Conservation (phyloP, 1,140 invertebrate genomes). For the Magallana ariakensis region DNA sequence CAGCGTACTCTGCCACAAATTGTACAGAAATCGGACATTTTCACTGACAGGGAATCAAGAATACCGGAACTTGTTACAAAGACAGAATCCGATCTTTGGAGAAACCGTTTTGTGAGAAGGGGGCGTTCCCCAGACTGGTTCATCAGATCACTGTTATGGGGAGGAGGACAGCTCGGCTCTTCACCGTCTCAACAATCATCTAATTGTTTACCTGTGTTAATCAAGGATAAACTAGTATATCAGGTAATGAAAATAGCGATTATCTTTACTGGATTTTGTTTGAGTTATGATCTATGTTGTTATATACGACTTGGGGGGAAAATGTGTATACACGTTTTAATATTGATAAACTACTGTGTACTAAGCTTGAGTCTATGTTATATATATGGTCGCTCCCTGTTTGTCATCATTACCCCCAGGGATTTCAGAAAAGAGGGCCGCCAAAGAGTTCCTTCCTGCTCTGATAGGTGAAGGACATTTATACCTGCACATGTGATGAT, state of each 20-base stretch:
- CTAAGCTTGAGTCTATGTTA: no score
- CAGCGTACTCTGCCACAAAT: not conserved
- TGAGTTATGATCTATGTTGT: no score
- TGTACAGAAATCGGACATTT: not conserved
- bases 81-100: not conserved
- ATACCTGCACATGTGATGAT: no score
- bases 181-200: not conserved
- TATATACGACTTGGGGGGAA: no score
- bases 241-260: not conserved
- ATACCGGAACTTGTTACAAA: not conserved
- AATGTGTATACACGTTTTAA: no score
- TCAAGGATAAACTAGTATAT: not conserved
- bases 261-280: no score
- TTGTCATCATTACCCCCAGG: no score
- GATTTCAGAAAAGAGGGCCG: no score
- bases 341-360: no score
- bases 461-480: no score
- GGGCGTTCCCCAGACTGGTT: conserved; percentile 11
- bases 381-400: no score
- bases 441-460: no score
- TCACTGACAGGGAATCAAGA: not conserved
- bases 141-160: not conserved
- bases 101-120: not conserved
- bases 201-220: not conserved
- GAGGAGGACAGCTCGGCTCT: not conserved